These are phyloP conservation scores for Aplidium turbinatum DNA, from an alignment of 23 tunicate species.

Conservation along the genomic window DNA sequence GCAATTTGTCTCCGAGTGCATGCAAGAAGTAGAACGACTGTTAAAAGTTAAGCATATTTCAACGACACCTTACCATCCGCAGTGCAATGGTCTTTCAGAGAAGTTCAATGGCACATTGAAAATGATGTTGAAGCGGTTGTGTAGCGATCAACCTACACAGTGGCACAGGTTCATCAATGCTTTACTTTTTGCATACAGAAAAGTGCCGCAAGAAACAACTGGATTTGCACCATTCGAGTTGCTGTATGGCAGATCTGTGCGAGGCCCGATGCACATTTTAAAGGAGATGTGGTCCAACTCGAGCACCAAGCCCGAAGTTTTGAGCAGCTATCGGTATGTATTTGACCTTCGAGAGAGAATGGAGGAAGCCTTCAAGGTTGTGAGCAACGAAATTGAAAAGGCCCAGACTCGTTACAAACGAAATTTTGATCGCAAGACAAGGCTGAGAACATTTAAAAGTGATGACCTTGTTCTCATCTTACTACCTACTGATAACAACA, in stretches of 20 bases:
- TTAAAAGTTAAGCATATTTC: too few relatives aligned
- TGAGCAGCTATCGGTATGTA: too few relatives aligned
- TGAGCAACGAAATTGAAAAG: too few relatives aligned
- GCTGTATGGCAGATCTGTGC: slow-evolving; percentile 23
- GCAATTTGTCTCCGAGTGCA: slow-evolving; percentile 4
- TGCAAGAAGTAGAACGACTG: slow-evolving; percentile 18
- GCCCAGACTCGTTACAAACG: too few relatives aligned
- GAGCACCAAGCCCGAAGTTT: background rate
- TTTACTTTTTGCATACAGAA: slow-evolving; percentile 26
- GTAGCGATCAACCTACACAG: slow-evolving; percentile 5
- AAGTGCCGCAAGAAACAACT: slow-evolving; percentile 44
- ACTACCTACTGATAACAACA: too few relatives aligned
- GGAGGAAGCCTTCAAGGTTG: too few relatives aligned
- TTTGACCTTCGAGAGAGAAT: too few relatives aligned
- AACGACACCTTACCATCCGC: too few relatives aligned
- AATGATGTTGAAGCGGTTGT: too few relatives aligned
- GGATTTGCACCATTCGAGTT: slow-evolving; percentile 48
- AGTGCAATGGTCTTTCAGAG: background rate
- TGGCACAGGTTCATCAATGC: slow-evolving; percentile 23
- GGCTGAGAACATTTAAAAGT: too few relatives aligned
- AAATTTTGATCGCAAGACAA: too few relatives aligned
- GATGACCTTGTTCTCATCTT: too few relatives aligned
- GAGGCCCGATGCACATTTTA: slow-evolving; percentile 32
- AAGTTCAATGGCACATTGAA: slow-evolving; percentile 9
- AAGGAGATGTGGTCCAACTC: slow-evolving; percentile 7